Evolutionary conservation across 2,797 vertebrate species (phyloP), one percentile per base, ranked within the genome.

Genomic region (Otolemur crassicaudatus): DNA sequence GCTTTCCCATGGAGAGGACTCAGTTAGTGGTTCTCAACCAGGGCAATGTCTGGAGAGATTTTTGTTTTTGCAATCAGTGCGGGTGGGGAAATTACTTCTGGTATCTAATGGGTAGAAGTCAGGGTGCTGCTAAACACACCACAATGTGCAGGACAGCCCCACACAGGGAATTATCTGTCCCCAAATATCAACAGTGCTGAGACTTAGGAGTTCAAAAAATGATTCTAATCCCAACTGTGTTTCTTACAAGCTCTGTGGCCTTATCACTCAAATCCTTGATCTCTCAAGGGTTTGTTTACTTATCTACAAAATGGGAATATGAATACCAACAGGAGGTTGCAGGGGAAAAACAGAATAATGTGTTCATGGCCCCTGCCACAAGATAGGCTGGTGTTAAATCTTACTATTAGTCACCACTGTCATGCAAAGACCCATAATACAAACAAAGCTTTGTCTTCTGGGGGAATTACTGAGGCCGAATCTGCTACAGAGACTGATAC

Each of bases 381-480:
- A 0, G 4, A 29, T 4, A 0, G 65, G 43, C 1, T 34, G 25
- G 0, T 1, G n/a, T 7, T 22, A 31, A 49, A 23, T 8, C 65
- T 14, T 5, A 4, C 3, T 5, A 0, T 27, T 70, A 37, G 37
- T 34, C 49, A 37, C 20, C 6, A 22, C 37, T 72, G n/a, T 79
- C n/a, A 7, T 4, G 16, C 22, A 27, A 61, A 46, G 9, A 53
- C 5, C 20, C 23, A 1, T 11, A 40, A 17, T 20, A 20, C n/a
- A 63, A 23, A 69, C 2, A 75, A 67, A 73, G 56, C 20, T 11
- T 97, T 22, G 4, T 25, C 6, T 86, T 82, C 60, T 9, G 16
- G 19, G 31, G 16, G 58, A 75, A 53, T 29, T 29, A 23, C 61
- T 10, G 29, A 65, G 22, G 72, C 72, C 19, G 56, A 82, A 53